Evolutionary conservation across 1,140 invertebrate species (phyloP).

Genomic region (Holcopasites calliopsidis): DNA sequence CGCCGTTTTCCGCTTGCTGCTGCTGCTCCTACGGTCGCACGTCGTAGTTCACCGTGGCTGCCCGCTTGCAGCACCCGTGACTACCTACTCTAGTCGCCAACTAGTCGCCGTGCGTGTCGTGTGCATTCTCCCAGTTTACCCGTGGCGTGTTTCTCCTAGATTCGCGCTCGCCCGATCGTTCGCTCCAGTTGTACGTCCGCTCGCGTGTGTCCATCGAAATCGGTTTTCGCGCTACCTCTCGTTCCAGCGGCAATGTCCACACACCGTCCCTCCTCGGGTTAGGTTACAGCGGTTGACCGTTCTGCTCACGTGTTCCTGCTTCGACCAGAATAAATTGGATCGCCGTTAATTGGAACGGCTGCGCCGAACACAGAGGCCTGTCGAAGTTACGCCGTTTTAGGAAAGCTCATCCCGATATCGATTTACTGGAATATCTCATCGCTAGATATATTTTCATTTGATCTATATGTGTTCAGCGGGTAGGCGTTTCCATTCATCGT

Average conservation of each 20-base stretch:
- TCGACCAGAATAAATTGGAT: constrained; percentile 4
- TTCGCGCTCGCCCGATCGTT: background rate
- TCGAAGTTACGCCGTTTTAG: constrained; percentile 2
- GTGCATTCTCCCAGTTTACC: background rate
- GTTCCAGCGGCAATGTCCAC: background rate
- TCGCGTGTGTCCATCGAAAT: background rate
- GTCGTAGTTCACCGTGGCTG: constrained; percentile 38
- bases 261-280: background rate
- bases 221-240: constrained; percentile 4
- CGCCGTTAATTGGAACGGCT: background rate
- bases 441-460: no score
- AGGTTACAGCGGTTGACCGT: background rate
- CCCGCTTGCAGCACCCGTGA: constrained; percentile 16
- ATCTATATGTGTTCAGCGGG: no score
- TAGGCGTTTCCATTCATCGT: background rate
- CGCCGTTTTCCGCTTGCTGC: constrained; percentile 37
- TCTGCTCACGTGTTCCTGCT: background rate
- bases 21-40: constrained; percentile 26
- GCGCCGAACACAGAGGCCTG: background rate
- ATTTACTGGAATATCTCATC: no score
- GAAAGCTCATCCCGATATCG: background rate
- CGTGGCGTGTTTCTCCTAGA: background rate
- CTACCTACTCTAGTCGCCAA: constrained; percentile 43
- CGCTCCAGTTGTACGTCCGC: no score
- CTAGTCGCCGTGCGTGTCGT: constrained; percentile 44